Conservation (phyloP, 1,140 invertebrate species). For the Xylocopa sonorina region DNA sequence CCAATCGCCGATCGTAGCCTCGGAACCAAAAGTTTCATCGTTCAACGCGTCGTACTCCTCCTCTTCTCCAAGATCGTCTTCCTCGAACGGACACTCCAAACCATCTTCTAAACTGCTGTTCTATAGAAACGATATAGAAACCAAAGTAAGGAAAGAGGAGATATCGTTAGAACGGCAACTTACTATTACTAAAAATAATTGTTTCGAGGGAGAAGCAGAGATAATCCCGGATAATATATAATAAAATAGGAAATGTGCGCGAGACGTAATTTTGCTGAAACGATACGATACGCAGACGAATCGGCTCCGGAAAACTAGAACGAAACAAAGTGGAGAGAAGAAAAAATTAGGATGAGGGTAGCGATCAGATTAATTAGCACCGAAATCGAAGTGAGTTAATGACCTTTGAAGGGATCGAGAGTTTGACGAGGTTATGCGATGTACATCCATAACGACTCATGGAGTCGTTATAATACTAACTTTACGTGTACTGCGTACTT, state of each 20-base stretch:
- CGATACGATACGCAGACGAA: not conserved
- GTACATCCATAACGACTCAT: slow-evolving; percentile 42
- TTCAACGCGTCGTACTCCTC: slow-evolving; percentile 95
- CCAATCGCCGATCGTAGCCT: slow-evolving; percentile 87
- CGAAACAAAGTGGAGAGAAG: not conserved
- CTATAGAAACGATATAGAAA: slow-evolving; percentile 47
- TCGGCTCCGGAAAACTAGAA: not conserved
- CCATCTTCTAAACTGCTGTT: slow-evolving; percentile 72
- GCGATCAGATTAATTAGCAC: not conserved
- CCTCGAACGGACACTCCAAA: slow-evolving; percentile 79
- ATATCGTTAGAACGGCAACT: not conserved
- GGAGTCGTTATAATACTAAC: not conserved
- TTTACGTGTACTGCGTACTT: slow-evolving; percentile 17
- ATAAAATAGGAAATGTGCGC: too few relatives aligned
- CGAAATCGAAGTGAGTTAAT: slow-evolving; percentile 47
- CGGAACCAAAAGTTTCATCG: slow-evolving; percentile 93
- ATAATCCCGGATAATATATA: too few relatives aligned
- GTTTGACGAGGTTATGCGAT: slow-evolving; percentile 51
- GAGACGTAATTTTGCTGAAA: not conserved
- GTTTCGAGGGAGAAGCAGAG: not conserved
- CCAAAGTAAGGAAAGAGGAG: not conserved
- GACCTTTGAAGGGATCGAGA: slow-evolving; percentile 54
- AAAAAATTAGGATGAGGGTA: not conserved
- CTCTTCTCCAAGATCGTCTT: slow-evolving; percentile 87
- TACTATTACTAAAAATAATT: not conserved